A percentile compares a stretch with the other conserved stretches of the same genome.
Evolutionary conservation across 2,888 invertebrate genomes (phyloP).

Genomic region (Scelioninae gen. 2): DNA sequence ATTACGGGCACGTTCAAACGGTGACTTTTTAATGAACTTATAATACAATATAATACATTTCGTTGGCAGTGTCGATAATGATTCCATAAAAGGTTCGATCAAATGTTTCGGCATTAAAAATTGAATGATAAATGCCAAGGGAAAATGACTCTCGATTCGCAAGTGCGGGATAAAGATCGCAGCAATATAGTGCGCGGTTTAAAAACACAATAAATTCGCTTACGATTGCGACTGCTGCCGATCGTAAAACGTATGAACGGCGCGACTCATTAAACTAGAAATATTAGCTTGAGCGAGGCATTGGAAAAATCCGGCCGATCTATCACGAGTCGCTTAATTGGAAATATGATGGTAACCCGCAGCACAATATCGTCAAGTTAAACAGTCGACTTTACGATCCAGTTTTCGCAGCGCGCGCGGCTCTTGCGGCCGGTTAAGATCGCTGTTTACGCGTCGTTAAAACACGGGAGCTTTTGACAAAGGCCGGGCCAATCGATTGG

Average conservation of each 20-base stretch:
- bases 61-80: no score
- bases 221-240: neutral
- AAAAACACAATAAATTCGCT: neutral
- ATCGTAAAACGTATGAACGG: no score
- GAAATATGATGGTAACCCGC: slow-evolving; percentile 14
- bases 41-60: no score
- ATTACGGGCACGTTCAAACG: no score
- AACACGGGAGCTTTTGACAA: no score
- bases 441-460: slow-evolving; percentile 23
- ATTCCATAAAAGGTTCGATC: no score
- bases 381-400: slow-evolving; percentile 35
- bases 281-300: neutral
- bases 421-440: slow-evolving; percentile 13
- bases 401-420: slow-evolving; percentile 7
- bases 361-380: slow-evolving; percentile 16
- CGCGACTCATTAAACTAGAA: slow-evolving; percentile 22
- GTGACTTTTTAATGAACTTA: no score
- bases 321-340: slow-evolving; percentile 30
- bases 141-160: neutral
- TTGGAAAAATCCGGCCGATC: slow-evolving; percentile 7
- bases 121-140: neutral
- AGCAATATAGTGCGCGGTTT: neutral
- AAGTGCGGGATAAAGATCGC: no score
- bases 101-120: no score
- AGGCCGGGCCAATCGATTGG: neutral